Base-by-base conservation (phyloP, 2,888 invertebrate genomes). In the Dioctria rufipes region DNA sequence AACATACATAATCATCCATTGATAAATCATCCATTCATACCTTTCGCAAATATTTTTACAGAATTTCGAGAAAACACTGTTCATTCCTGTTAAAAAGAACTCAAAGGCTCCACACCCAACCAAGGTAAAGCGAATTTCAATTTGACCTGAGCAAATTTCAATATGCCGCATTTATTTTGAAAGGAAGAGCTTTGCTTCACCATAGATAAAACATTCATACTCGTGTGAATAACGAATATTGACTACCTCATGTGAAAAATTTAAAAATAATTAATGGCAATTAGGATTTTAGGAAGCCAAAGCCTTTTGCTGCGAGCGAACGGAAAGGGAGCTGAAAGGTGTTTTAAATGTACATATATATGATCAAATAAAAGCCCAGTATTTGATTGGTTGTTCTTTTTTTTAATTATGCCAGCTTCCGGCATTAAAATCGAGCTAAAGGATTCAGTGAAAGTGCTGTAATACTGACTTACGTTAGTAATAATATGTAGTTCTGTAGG, bases 211-310 rank as follows among this genome's bases (percentile, higher is more conserved):
- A 73, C 73, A 69, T 69, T 49, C 69, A 69, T 69, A 69, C 39
- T 69, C 51, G 69, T 51, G 67, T 67, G 71, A 71, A 51, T 42
- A 42, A 13, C 73, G 58, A 73, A 73, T 73, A 58, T 60, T 73
- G 60, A 73, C 73, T 37, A 60, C 43, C 60, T 60, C 73, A 73
- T 60, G 60, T 58, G 73, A 60, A 73, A 73, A 73, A 73, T 73
- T 73, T 58, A 58, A 60, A 73, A 73, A 73, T 73, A 60, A 73
- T 73, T 73, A 73, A 73, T 73, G 73, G 73, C 73, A 73, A 60
- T 60, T 40, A 60, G 60, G 42, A 42, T 25, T 25, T 25, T 25
- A 25, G 25, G 25, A 73, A 51, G 13, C 58, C 25, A 69, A n/a
- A 51, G 69, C 11, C 37, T 4, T 51, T 37, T n/a, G 69, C 37